These are phyloP conservation scores for Lepidonotus clava DNA, from an alignment of 2,888 invertebrate species.

Conservation along the genomic window DNA sequence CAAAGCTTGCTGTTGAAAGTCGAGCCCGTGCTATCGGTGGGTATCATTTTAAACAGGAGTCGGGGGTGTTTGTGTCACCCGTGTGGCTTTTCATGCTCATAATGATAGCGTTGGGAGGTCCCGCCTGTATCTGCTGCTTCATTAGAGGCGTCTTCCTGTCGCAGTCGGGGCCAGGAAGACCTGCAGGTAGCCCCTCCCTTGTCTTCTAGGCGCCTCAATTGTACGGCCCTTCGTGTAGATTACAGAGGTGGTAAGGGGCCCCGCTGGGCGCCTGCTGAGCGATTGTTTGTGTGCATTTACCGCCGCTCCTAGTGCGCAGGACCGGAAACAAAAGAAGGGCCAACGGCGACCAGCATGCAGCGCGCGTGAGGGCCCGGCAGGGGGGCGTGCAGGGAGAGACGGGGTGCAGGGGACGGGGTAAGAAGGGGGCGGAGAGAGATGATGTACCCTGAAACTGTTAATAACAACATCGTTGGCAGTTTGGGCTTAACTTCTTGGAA, in stretches of 20 bases:
- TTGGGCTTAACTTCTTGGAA: background rate
- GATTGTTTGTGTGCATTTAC: conserved; percentile 44
- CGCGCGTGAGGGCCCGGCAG: conserved; percentile 46
- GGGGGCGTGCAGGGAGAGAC: background rate
- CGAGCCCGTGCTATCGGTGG: background rate
- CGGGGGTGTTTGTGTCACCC: conserved; percentile 33
- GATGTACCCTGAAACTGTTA: conserved; percentile 29
- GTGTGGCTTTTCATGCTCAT: conserved; percentile 42
- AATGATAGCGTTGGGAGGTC: background rate
- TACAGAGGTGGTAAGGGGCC: background rate
- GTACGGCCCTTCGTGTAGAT: conserved; percentile 39
- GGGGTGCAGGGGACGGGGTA: background rate
- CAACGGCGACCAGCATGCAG: conserved; percentile 11
- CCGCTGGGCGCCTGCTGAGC: conserved; percentile 22
- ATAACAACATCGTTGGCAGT: conserved; percentile 12
- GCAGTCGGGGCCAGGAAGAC: conserved; percentile 7
- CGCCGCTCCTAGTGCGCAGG: conserved; percentile 22
- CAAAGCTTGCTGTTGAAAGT: too few species aligned
- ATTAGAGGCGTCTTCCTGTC: conserved; percentile 47
- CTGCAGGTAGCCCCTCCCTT: background rate
- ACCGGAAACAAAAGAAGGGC: conserved; percentile 14
- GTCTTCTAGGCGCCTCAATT: background rate
- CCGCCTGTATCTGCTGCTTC: conserved; percentile 20
- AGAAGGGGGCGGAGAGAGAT: background rate
- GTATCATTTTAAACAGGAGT: background rate